These are phyloP conservation scores for Garra rufa DNA, from an alignment of 2,113 vertebrate genomes.

Conservation along the genomic window DNA sequence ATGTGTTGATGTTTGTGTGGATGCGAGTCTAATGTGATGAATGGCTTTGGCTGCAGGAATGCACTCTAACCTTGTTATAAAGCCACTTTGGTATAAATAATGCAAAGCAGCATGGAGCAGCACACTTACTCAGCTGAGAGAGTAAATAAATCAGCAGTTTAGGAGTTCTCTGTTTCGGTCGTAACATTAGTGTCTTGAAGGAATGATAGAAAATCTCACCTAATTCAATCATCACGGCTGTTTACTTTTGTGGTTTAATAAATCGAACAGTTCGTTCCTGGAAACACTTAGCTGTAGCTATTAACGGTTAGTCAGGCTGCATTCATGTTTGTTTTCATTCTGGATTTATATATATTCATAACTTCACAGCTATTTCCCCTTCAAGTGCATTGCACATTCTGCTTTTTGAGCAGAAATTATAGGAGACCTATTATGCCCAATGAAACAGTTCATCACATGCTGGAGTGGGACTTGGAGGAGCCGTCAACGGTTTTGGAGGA, in stretches of 20 bases:
- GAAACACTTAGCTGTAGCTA: background rate
- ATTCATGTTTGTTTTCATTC: background rate
- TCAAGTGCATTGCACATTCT: too few relatives aligned
- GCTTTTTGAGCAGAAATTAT: too few relatives aligned
- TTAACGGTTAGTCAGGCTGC: background rate
- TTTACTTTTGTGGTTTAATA: background rate
- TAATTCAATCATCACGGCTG: background rate
- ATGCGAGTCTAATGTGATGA: background rate
- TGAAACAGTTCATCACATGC: too few relatives aligned
- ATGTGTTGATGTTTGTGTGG: background rate
- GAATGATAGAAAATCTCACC: background rate
- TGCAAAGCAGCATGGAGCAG: background rate
- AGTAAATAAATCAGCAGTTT: background rate
- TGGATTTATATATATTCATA: too few relatives aligned
- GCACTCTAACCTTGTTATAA: slow-evolving; percentile 9
- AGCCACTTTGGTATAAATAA: slow-evolving; percentile 1
- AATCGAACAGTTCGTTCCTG: background rate
- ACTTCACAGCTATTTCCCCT: too few relatives aligned
- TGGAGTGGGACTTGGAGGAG: too few relatives aligned
- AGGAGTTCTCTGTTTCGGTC: background rate
- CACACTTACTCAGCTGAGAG: background rate
- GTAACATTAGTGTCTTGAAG: background rate
- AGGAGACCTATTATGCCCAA: too few relatives aligned
- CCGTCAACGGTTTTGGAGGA: too few relatives aligned
- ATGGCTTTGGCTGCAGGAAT: slow-evolving; percentile 1